Percentiles rank a stretch among this genome's conserved stretches.
Conservation (phyloP, 1,140 invertebrate species). For the Cydia fagiglandana region DNA sequence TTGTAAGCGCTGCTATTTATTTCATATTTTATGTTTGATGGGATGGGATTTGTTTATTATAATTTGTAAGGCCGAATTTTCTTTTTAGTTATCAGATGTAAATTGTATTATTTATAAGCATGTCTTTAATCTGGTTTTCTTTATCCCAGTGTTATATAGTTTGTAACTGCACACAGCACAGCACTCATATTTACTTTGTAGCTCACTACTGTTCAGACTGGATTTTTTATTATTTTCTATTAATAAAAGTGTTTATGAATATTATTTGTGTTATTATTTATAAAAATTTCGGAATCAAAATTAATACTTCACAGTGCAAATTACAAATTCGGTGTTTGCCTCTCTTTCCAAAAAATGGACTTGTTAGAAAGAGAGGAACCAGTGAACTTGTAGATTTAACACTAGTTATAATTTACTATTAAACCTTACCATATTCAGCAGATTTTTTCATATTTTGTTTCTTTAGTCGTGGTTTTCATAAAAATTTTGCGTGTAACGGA, state of each 20-base stretch:
- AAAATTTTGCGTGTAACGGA: not conserved
- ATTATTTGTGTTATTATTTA: not conserved
- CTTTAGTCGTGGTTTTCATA: no score
- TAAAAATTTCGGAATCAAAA: no score
- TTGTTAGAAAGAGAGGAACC: no score
- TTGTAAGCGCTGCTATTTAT: conserved; percentile 51
- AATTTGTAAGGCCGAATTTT: not conserved
- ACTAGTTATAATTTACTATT: no score
- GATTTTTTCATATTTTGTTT: no score
- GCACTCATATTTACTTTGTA: not conserved
- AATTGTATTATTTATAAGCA: not conserved
- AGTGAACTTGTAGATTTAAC: no score
- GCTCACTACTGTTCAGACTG: not conserved
- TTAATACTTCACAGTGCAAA: no score
- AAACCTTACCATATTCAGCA: not conserved
- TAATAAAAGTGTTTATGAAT: not conserved
- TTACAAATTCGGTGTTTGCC: no score
- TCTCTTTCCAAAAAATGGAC: no score
- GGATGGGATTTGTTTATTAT: conserved; percentile 8
- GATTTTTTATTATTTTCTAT: not conserved
- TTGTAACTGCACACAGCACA: not conserved
- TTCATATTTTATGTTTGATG: conserved; percentile 50
- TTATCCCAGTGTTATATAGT: conserved; percentile 7
- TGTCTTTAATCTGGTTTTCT: not conserved
- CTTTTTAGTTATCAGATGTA: no score